Base-by-base conservation (phyloP, 2,888 invertebrate genomes). In the Heteromurus nitidus region DNA sequence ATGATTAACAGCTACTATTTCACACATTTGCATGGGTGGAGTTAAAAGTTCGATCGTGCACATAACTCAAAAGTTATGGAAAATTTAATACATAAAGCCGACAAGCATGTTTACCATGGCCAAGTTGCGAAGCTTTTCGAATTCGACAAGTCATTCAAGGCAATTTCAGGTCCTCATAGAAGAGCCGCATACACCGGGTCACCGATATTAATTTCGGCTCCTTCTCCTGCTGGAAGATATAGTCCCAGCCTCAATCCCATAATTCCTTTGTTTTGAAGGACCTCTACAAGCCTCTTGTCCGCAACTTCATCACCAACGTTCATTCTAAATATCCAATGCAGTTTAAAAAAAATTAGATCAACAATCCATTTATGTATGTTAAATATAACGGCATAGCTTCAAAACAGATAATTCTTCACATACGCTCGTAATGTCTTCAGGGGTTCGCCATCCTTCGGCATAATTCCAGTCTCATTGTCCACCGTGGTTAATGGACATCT, bases 381-480 rank as follows among this genome's bases (percentile, higher is more conserved):
- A 36, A 9, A 47, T 47, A 47, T 3, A 47, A 47, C 3, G 3
- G 7, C 47, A 47, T 47, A 36, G 13, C 13, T 36, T 36, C 5
- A 9, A 36, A 36, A 36, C 13, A 36, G 13, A 9, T 36, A 36
- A 13, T 36, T 36, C 13, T 36, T 36, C 13, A 13, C 36, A 36
- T 74, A 82, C 80, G 68, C 24, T 82, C 85, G n/a, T n/a, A 85
- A 55, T 18, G 85, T 85, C 67, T 82, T 83, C 2, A 85, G 72
- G 0, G 85, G 85, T 50, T 85, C 85, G 31, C 85, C 85, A 64
- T 85, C 85, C n/a, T 75, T 80, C 0, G 85, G 80, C 16, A 68
- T n/a, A 2, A 83, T 31, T 58, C 83, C 85, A 16, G 36, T 65
- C 11, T 83, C 83, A n/a, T 50, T 58, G 42, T 85, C 85, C 7